Evolutionary conservation across 2,113 vertebrate species (phyloP), one percentile per base, ranked within the genome.

Genomic region (Eptesicus fuscus): DNA sequence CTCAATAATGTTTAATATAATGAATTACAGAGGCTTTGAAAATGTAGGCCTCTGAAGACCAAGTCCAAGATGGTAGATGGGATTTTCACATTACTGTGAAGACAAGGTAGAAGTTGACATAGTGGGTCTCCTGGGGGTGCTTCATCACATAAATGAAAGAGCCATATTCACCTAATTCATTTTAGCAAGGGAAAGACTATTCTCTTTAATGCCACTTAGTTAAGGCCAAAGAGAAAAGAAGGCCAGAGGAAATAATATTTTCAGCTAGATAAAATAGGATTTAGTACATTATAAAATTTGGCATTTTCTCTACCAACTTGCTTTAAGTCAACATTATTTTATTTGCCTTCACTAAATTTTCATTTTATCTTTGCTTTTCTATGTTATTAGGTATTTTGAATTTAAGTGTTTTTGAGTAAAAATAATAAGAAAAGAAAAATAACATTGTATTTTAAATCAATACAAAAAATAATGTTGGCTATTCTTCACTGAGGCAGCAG

Each of bases 141-240:
- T 95, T 96, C 84, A 79, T 97, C 96, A 97, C 90, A 67, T 93
- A 96, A 98, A 97, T 96, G 90, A 97, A 71, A 95, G 77, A 95
- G 85, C 92, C 95, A 74, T 91, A 96, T 94, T 98, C 97, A 84
- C 80, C 87, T 98, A 98, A 98, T 97, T 91, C 87, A 97, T 98
- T 98, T 98, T 96, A 98, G 93, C 84, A 92, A 96, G 85, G 94
- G 85, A 89, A 97, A 83, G 70, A 90, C 40, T 97, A 93, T 96
- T 97, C 95, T 96, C 88, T 93, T 71, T 93, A 96, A 95, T 94
- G 76, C 49, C 4, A 67, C 77, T 95, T 96, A 91, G 93, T 97
- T 92, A 95, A 97, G 22, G 78, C 59, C 73, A 86, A 92, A 63
- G 20, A 79, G 30, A 83, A 85, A 98, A 88, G 59, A 69, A 76